A percentile compares a stretch with the other conserved stretches of the same genome.
phyloP scores from a whole-genome alignment of 2,888 invertebrate genomes.

The Lithophane ornitopus region DNA sequence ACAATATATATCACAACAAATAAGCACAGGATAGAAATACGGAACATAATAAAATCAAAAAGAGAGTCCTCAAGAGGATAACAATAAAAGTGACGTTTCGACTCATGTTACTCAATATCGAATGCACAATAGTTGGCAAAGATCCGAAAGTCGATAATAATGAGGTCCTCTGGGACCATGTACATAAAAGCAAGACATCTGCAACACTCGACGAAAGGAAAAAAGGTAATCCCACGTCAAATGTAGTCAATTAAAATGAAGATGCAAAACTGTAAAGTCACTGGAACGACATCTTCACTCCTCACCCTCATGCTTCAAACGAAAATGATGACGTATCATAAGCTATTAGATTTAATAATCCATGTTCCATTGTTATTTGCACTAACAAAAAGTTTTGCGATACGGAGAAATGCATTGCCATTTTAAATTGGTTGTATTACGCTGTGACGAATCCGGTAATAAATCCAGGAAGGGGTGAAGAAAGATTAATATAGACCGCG shows the following conservation, averaged over 20 bases:
- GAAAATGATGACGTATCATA: constrained; percentile 74
- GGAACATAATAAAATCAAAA: constrained; percentile 20
- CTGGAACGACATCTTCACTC: constrained; percentile 63
- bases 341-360: constrained; percentile 75
- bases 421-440: constrained; percentile 77
- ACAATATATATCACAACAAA: not conserved
- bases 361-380: constrained; percentile 73
- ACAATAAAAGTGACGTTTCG: constrained; percentile 27
- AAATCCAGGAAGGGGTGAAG: constrained; percentile 75
- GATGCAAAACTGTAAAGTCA: constrained; percentile 75
- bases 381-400: constrained; percentile 75
- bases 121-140: constrained; percentile 55
- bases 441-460: constrained; percentile 80
- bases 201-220: constrained; percentile 60
- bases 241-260: constrained; percentile 70
- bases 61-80: constrained; percentile 33
- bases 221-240: constrained; percentile 63
- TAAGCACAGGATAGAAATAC: not conserved
- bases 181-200: constrained; percentile 60
- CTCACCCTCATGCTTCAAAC: constrained; percentile 64
- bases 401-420: constrained; percentile 71
- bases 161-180: constrained; percentile 55
- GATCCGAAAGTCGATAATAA: constrained; percentile 60
- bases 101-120: constrained; percentile 45
- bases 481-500: constrained; percentile 79